Conservation (phyloP, 2,113 vertebrate genomes). For the Phaetusa simplex region DNA sequence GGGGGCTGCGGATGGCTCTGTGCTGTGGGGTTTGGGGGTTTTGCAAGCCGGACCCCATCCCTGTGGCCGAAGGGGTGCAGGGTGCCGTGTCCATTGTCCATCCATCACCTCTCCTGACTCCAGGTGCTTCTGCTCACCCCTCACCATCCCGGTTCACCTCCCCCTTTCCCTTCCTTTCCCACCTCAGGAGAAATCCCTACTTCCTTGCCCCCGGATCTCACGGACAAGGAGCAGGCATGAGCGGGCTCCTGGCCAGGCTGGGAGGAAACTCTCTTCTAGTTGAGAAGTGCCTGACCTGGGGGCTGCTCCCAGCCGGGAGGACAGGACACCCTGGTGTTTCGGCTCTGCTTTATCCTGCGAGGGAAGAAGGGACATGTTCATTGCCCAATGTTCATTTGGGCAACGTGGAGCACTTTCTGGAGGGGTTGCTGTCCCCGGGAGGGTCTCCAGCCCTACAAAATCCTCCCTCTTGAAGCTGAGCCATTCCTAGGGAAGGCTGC, state of each 20-base stretch:
- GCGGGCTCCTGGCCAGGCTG: fast-evolving
- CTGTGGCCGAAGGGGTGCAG: fast-evolving
- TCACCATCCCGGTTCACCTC: not conserved
- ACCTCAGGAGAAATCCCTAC: not conserved
- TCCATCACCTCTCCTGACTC: not conserved
- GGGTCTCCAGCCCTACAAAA: not conserved
- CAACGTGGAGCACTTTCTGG: not conserved
- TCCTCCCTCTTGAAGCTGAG: not conserved
- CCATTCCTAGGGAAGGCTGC: not conserved
- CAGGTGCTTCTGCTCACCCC: not conserved
- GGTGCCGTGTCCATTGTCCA: fast-evolving
- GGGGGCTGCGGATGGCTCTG: not conserved
- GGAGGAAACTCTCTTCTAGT: not conserved
- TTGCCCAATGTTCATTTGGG: not conserved
- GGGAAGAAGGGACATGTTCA: not conserved
- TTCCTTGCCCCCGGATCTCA: not conserved
- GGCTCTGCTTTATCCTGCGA: not conserved
- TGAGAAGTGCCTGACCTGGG: not conserved
- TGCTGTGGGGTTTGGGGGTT: not conserved
- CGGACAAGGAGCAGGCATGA: fast-evolving
- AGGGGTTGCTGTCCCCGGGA: not conserved
- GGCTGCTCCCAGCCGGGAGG: not conserved
- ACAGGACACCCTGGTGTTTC: fast-evolving
- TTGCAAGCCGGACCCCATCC: not conserved
- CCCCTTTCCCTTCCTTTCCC: not conserved